These are phyloP conservation scores for Myioborus miniatus DNA, from an alignment of 2,797 vertebrate genomes.

Conservation along the genomic window DNA sequence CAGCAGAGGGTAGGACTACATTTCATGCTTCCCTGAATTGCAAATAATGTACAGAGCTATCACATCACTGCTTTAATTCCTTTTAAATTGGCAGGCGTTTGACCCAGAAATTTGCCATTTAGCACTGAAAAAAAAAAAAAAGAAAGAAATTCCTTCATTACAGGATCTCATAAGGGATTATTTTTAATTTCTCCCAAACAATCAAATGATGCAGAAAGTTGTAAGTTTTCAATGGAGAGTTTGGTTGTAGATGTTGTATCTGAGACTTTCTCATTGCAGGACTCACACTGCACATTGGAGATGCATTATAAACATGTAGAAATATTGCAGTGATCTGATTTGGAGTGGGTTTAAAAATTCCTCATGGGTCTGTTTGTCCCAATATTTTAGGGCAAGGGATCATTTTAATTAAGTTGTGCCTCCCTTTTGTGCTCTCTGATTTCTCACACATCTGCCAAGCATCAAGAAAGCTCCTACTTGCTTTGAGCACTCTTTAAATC, in stretches of 20 bases:
- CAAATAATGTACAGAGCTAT: constrained; percentile 31
- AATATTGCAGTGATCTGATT: not conserved
- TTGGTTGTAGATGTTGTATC: not conserved
- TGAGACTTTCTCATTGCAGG: not conserved
- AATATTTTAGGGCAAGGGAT: not conserved
- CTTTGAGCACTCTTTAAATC: not conserved
- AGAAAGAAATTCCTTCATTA: not conserved
- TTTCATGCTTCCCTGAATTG: constrained; percentile 38
- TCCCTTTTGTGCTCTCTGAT: not conserved
- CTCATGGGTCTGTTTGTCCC: not conserved
- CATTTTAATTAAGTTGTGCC: not conserved
- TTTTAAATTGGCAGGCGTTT: not conserved
- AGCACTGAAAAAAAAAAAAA: not conserved
- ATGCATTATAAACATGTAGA: not conserved
- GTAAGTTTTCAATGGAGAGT: not conserved
- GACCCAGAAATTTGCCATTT: not conserved
- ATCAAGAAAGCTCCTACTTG: not conserved
- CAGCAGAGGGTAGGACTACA: not conserved
- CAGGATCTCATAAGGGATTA: not conserved
- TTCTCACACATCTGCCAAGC: not conserved
- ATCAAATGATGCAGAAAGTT: not conserved
- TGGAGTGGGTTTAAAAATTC: not conserved
- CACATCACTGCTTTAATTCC: not conserved
- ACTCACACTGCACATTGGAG: not conserved
- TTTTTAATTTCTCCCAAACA: not conserved